Conservation (phyloP, 1,140 invertebrate genomes). For the Pentalonia nigronervosa region DNA sequence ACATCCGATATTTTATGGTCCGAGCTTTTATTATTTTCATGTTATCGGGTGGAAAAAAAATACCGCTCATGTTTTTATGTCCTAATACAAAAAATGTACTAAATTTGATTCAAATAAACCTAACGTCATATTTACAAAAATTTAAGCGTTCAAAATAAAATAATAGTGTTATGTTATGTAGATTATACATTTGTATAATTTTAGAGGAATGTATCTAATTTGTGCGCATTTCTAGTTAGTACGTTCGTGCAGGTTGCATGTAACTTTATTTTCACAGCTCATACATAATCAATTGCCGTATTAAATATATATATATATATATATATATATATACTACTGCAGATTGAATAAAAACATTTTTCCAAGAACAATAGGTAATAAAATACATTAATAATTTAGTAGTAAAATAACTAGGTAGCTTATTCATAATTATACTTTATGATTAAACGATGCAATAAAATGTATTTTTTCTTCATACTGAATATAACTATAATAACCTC, state of each 20-base stretch:
- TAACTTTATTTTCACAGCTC: neutral
- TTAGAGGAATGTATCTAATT: neutral
- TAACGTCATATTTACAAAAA: neutral
- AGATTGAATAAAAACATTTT: too few species aligned
- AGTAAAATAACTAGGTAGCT: neutral
- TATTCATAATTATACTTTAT: too few species aligned
- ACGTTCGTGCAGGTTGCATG: neutral
- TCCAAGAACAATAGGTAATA: neutral
- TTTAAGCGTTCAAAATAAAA: neutral
- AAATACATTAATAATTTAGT: too few species aligned
- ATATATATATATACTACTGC: too few species aligned
- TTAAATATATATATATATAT: neutral
- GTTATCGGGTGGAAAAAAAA: neutral
- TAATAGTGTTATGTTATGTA: neutral
- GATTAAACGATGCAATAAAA: too few species aligned
- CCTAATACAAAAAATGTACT: neutral
- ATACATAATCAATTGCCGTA: neutral
- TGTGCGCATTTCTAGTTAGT: neutral
- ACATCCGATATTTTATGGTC: slow-evolving; percentile 47
- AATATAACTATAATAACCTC: too few species aligned
- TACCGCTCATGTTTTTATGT: slow-evolving; percentile 17
- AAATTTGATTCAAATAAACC: slow-evolving; percentile 17
- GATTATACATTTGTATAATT: neutral
- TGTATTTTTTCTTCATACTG: too few species aligned
- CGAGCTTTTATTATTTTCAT: slow-evolving; percentile 41